Evolutionary conservation across 2,888 invertebrate species (phyloP).

Genomic region (Clepsis dumicolana): DNA sequence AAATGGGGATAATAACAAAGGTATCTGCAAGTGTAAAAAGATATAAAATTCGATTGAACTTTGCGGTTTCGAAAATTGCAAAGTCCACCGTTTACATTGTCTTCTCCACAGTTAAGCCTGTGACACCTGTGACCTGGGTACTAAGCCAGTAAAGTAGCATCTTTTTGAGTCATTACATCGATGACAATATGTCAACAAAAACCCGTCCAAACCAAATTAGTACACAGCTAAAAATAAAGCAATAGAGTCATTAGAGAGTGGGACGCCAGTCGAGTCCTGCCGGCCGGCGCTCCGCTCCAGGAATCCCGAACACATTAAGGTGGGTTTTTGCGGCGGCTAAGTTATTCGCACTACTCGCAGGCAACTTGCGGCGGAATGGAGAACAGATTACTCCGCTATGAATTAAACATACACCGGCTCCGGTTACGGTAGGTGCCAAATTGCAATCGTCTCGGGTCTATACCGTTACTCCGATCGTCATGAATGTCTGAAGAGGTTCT

Average conservation of each 20-base stretch:
- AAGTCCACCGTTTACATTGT: neutral
- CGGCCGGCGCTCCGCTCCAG: constrained; percentile 3
- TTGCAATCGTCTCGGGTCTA: neutral
- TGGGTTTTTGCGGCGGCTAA: constrained; percentile 28
- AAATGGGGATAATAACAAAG: neutral
- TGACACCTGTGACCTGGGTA: too few relatives aligned
- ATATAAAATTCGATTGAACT: neutral
- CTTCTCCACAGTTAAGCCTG: too few relatives aligned
- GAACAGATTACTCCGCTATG: constrained; percentile 31
- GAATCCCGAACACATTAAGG: constrained; percentile 31
- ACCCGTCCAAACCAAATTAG: neutral
- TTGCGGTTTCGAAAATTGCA: neutral
- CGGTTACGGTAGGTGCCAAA: constrained; percentile 1
- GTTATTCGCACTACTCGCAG: constrained; percentile 17
- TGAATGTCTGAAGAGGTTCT: neutral
- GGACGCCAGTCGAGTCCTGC: neutral
- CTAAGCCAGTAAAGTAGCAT: neutral
- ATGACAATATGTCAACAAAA: neutral
- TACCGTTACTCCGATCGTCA: neutral
- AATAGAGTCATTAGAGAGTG: neutral
- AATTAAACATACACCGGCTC: constrained; percentile 41
- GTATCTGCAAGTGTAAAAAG: neutral
- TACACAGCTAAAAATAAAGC: neutral
- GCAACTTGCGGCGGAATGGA: neutral
- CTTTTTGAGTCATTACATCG: neutral